Evolutionary conservation across 2,888 invertebrate species (phyloP).

Genomic region (Linnaemya vulpina): DNA sequence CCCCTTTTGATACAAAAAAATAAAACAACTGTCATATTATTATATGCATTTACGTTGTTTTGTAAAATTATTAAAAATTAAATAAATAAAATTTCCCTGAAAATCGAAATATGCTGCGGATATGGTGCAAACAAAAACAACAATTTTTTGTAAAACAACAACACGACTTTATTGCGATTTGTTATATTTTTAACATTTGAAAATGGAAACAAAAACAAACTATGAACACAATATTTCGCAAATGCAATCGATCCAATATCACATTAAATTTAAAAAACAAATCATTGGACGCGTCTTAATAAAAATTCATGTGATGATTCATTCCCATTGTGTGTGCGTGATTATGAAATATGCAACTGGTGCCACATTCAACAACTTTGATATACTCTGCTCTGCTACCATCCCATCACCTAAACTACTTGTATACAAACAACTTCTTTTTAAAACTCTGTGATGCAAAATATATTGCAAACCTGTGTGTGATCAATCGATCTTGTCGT

Average conservation of each 20-base stretch:
- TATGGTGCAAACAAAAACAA: slow-evolving; percentile 46
- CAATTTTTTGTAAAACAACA: slow-evolving; percentile 46
- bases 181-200: slow-evolving; percentile 57
- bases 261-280: slow-evolving; percentile 19
- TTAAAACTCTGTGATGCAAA: slow-evolving; percentile 42
- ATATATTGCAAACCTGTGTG: slow-evolving; percentile 39
- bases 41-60: slow-evolving; percentile 38
- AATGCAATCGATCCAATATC: slow-evolving; percentile 48
- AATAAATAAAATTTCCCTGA: slow-evolving; percentile 16
- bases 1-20: slow-evolving; percentile 5
- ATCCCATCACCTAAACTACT: slow-evolving; percentile 33
- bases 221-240: slow-evolving; percentile 56
- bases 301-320: slow-evolving; percentile 66
- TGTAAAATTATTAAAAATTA: slow-evolving; percentile 23
- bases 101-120: slow-evolving; percentile 2
- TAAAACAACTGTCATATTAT: slow-evolving; percentile 38
- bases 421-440: slow-evolving; percentile 37
- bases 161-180: slow-evolving; percentile 56
- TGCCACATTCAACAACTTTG: slow-evolving; percentile 60
- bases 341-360: slow-evolving; percentile 53
- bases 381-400: slow-evolving; percentile 32
- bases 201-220: slow-evolving; percentile 58
- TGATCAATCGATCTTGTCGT: slow-evolving; percentile 47
- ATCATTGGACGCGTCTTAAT: slow-evolving; percentile 51
- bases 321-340: slow-evolving; percentile 63